Conservation (phyloP, 2,888 invertebrate genomes). For the Drosophila mettleri region DNA sequence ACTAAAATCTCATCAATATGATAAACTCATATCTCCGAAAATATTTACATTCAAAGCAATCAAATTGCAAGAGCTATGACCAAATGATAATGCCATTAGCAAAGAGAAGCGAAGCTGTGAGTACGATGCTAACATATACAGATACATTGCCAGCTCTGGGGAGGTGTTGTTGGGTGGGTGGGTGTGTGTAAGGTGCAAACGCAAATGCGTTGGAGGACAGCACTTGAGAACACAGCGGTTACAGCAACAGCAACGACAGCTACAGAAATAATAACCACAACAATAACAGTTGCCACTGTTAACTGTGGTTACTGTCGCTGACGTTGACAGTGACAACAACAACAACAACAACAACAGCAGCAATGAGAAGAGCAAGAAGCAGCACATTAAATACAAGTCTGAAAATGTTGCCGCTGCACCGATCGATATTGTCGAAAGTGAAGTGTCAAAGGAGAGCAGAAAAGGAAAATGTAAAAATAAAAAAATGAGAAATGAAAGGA, state of each 20-base stretch:
- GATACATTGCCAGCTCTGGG: background rate
- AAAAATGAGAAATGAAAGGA: background rate
- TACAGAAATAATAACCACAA: conserved; percentile 34
- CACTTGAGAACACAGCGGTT: conserved; percentile 48
- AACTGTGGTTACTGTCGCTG: conserved; percentile 55
- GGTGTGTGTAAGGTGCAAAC: conserved; percentile 30
- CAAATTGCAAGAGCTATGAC: background rate
- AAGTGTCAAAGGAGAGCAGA: conserved; percentile 8
- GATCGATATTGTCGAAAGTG: conserved; percentile 69
- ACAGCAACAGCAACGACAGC: conserved; percentile 4
- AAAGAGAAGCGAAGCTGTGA: background rate
- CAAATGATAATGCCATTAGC: background rate
- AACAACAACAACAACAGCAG: conserved; percentile 9
- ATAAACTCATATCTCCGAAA: conserved; percentile 1
- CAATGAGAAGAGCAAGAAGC: conserved; percentile 11
- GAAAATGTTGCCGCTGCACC: conserved; percentile 50
- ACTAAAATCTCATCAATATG: too few relatives aligned
- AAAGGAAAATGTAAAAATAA: too few relatives aligned
- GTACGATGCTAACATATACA: conserved; percentile 25
- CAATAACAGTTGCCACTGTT: conserved; percentile 54
- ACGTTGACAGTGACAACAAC: conserved; percentile 40
- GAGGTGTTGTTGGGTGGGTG: background rate
- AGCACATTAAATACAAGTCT: conserved; percentile 28
- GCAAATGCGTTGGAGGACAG: conserved; percentile 79
- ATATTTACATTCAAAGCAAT: conserved; percentile 2